Conservation (phyloP, 2,888 invertebrate genomes). For the Morpho helenor region DNA sequence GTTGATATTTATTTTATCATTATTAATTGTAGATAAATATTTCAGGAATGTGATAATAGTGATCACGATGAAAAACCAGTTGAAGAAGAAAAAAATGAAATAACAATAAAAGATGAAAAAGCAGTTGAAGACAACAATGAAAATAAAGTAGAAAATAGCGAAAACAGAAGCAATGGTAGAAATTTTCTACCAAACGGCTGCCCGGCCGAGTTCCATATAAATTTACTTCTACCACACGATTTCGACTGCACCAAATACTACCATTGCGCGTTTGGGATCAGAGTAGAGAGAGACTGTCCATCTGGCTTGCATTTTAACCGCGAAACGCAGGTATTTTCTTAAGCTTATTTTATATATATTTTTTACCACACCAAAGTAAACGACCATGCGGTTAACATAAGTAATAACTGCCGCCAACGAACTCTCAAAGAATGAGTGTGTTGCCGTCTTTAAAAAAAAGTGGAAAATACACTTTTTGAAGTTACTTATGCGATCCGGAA, state of each 20-base stretch:
- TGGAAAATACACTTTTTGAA: too few relatives aligned
- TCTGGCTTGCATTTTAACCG: constrained; percentile 35
- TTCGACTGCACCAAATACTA: constrained; percentile 55
- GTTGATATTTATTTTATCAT: neutral
- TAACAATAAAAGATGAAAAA: neutral
- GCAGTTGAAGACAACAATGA: neutral
- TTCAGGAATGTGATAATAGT: neutral
- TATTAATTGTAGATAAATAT: neutral
- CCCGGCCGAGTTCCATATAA: constrained; percentile 41
- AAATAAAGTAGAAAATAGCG: neutral
- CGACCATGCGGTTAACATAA: too few relatives aligned
- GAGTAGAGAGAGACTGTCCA: constrained; percentile 31
- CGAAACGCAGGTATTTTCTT: constrained; percentile 29
- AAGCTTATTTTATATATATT: neutral
- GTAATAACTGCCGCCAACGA: too few relatives aligned
- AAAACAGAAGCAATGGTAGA: neutral
- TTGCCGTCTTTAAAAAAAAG: too few relatives aligned
- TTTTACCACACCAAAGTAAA: too few relatives aligned
- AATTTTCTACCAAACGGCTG: constrained; percentile 40
- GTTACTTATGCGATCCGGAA: too few relatives aligned
- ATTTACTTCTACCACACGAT: constrained; percentile 50
- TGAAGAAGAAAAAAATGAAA: neutral
- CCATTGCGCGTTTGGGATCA: constrained; percentile 40
- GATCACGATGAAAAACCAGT: neutral
- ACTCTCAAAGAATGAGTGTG: too few relatives aligned